Evolutionary conservation across 2,113 vertebrate genomes (phyloP).

Genomic region (Trichomycterus rosablanca): DNA sequence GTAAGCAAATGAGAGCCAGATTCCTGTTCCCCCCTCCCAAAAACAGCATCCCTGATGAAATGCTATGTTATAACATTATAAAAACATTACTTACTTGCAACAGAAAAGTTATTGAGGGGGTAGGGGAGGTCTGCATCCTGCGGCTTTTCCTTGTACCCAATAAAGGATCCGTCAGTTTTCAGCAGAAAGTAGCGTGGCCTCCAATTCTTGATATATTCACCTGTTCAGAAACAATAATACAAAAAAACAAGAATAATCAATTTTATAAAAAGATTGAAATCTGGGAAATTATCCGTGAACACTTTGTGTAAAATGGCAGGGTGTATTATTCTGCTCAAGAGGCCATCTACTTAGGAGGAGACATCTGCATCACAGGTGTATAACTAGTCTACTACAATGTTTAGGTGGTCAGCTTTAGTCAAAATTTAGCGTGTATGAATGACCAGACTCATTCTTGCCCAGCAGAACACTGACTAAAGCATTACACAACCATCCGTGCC

Average conservation of each 20-base stretch:
- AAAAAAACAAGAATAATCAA: neutral
- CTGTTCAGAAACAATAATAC: conserved; percentile 59
- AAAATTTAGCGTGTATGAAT: too few relatives aligned
- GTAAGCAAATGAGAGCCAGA: neutral
- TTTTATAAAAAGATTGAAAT: too few relatives aligned
- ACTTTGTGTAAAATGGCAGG: too few relatives aligned
- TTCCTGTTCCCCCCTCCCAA: neutral
- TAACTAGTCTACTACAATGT: too few relatives aligned
- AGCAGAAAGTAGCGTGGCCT: conserved; percentile 94
- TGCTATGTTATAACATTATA: neutral
- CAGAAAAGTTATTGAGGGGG: conserved; percentile 98
- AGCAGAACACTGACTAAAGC: too few relatives aligned
- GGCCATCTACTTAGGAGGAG: too few relatives aligned
- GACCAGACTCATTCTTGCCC: too few relatives aligned
- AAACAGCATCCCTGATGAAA: neutral
- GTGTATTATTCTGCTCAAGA: too few relatives aligned
- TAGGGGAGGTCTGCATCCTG: conserved; percentile 96
- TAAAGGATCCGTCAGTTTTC: conserved; percentile 98
- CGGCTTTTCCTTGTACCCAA: conserved; percentile 98
- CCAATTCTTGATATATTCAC: conserved; percentile 99
- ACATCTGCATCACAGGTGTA: too few relatives aligned
- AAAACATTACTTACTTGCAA: conserved; percentile 88
- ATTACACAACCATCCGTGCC: too few relatives aligned
- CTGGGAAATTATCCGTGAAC: too few relatives aligned
- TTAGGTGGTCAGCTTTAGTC: too few relatives aligned